phyloP scores from a whole-genome alignment of 2,113 vertebrate species.

The Crotalus viridis region DNA sequence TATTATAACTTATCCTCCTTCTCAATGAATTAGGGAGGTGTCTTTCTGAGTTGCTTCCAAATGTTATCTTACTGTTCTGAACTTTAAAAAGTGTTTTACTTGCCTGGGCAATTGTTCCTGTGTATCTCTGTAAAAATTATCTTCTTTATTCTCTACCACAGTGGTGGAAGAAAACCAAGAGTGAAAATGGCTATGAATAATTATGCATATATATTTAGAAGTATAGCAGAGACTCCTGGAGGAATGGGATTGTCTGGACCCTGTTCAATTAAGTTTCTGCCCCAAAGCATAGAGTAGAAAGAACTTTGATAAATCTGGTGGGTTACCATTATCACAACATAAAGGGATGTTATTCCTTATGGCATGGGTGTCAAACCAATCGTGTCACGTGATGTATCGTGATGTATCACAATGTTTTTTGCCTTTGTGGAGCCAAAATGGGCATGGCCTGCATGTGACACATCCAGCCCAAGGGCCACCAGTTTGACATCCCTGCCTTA shows the following conservation, averaged over 20 bases:
- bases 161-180: not conserved
- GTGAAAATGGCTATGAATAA: not conserved
- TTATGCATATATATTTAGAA: not conserved
- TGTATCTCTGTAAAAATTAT: not conserved
- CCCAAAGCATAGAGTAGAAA: not conserved
- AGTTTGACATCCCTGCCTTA: too few species aligned
- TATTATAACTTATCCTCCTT: not conserved
- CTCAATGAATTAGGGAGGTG: not conserved
- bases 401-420: too few species aligned
- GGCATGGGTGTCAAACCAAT: too few species aligned
- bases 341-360: not conserved
- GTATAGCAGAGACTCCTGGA: not conserved
- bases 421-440: too few species aligned
- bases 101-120: not conserved
- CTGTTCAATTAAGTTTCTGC: not conserved
- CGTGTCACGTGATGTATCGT: too few species aligned
- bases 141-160: not conserved
- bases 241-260: not conserved
- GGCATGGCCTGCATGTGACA: too few species aligned
- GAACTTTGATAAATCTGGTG: not conserved
- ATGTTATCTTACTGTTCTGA: not conserved
- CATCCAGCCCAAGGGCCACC: too few species aligned
- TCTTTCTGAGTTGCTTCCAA: not conserved
- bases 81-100: not conserved
- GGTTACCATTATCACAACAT: not conserved